Base-by-base conservation (phyloP, 2,797 vertebrate species). In the Coccyzus lansbergi region DNA sequence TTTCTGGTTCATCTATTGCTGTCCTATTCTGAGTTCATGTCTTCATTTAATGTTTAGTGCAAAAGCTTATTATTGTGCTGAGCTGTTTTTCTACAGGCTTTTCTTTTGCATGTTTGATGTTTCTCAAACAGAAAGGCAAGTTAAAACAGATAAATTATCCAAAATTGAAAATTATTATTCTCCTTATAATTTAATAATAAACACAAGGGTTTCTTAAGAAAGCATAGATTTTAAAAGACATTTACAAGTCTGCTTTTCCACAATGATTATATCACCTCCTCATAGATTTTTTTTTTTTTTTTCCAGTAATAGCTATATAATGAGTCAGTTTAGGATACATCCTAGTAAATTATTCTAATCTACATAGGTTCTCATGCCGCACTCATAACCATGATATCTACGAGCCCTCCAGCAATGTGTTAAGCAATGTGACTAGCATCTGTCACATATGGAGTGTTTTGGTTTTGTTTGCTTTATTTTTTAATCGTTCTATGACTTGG, bases 41-140 rank as follows among this genome's bases (percentile, higher is more conserved):
- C 44, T 89, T 53, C 26, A 77, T 86, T 89, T 94, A 95, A 96
- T 86, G 69, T 93, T 95, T 64, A 86, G 76, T 93, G 69, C 20
- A 83, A 90, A 95, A 96, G 44, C 64, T 93, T 86, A 96, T 92
- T 94, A 75, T 86, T 86, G 58, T 83, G 79, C 76, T 78, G 94
- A 95, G 52, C 83, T 92, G 83, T 62, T 95, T 92, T 69, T 86
- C 52, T 82, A 80, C 92, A 90, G 34, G 71, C 67, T 60, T 81
- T 95, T 44, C 68, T 94, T 89, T 82, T 87, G 31, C 40, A 79
- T 92, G 80, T 79, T 95, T 82, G 42, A 71, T 92, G 55, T 34
- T 92, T 95, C 90, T 94, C 88, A 78, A 88, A 77, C 82, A 93
- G 83, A 86, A 93, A 89, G 85, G 64, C 51, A 95, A 96, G 95